Percentiles rank a stretch among this genome's conserved stretches.
Conservation (phyloP, 2,113 vertebrate species). For the Fukomys damarensis region DNA sequence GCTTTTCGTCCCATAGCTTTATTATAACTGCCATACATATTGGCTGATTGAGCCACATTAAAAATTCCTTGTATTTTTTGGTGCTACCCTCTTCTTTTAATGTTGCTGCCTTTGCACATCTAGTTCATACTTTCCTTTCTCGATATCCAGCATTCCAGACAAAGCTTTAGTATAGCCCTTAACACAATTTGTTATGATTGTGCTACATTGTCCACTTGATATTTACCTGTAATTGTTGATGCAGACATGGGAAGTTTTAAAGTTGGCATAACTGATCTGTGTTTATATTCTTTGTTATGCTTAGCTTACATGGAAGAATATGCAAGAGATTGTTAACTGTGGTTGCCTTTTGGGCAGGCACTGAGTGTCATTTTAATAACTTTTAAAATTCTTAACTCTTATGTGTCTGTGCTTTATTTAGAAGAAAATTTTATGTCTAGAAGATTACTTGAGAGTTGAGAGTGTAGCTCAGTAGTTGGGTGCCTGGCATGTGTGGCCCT, state of each 20-base stretch:
- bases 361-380: background rate
- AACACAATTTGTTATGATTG: background rate
- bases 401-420: background rate
- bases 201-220: background rate
- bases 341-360: background rate
- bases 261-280: background rate
- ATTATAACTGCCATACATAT: too few relatives aligned
- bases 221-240: background rate
- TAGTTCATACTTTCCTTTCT: background rate
- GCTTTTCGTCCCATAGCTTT: background rate
- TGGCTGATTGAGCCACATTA: background rate
- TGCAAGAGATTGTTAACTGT: background rate
- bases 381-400: conserved; percentile 13
- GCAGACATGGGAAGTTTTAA: background rate
- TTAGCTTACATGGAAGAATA: background rate
- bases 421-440: background rate
- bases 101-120: background rate
- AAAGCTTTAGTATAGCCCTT: background rate
- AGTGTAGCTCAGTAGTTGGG: background rate
- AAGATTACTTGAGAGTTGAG: background rate
- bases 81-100: background rate
- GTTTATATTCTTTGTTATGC: background rate
- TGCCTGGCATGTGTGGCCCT: background rate
- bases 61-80: background rate
- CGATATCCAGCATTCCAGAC: background rate